These are phyloP conservation scores for Palythoa grandis DNA, from an alignment of 92 coral and sea anemone species.

Conservation along the genomic window DNA sequence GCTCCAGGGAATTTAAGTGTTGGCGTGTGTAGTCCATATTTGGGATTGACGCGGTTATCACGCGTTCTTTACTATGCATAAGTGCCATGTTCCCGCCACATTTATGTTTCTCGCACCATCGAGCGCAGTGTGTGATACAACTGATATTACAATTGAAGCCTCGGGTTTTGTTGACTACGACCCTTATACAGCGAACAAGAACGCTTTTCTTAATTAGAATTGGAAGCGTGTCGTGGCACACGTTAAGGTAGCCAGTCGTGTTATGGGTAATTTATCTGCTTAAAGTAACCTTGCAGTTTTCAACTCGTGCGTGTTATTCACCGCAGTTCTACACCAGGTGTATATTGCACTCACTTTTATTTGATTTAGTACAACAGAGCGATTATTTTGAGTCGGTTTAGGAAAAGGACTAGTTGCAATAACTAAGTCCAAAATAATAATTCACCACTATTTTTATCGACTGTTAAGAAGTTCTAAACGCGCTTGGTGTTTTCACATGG, in stretches of 20 bases:
- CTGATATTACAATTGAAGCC: neutral
- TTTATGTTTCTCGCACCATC: conserved; percentile 4
- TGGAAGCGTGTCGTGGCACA: conserved; percentile 28
- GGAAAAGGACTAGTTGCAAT: neutral
- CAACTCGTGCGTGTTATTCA: no score
- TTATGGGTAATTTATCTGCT: neutral
- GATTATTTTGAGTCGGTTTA: conserved; percentile 2
- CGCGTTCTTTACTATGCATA: neutral
- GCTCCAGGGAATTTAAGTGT: neutral
- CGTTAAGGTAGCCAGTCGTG: neutral
- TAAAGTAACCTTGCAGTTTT: neutral
- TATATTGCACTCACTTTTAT: neutral
- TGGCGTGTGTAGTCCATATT: conserved; percentile 16
- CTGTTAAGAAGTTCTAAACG: neutral
- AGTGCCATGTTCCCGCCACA: neutral
- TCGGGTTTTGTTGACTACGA: neutral
- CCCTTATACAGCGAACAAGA: neutral
- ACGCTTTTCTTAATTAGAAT: neutral
- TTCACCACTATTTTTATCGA: neutral
- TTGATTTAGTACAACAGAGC: neutral
- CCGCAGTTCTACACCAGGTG: neutral
- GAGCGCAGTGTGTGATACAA: conserved; percentile 24
- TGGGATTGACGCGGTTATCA: neutral
- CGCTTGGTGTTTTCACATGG: neutral
- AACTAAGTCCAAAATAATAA: neutral